A percentile compares a stretch with the other conserved stretches of the same genome.
These are phyloP conservation scores for Schlechtendalia chinensis DNA, from an alignment of 1,140 invertebrate species.

Conservation along the genomic window DNA sequence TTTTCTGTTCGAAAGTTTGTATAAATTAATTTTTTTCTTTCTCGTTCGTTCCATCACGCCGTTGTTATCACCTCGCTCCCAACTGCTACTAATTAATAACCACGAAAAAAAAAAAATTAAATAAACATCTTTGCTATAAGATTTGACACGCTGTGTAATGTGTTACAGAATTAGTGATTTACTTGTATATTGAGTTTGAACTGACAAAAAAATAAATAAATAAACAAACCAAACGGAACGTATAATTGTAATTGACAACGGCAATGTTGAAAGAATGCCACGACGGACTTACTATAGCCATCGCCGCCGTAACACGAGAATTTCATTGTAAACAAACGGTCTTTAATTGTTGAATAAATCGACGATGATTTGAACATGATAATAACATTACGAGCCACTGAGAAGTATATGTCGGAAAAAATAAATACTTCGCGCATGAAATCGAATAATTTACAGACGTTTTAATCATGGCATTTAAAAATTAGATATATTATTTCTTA, in stretches of 20 bases:
- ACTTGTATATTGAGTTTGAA: neutral
- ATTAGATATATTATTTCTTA: neutral
- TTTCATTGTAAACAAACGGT: neutral
- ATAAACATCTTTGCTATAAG: too few relatives aligned
- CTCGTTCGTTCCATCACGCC: neutral
- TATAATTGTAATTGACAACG: neutral
- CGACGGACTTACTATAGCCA: neutral
- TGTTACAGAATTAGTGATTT: neutral
- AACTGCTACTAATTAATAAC: neutral
- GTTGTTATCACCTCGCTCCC: neutral
- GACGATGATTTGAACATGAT: neutral
- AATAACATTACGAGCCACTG: neutral
- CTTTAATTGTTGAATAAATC: slow-evolving; percentile 5
- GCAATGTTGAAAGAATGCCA: neutral
- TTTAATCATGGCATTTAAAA: neutral
- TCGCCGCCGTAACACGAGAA: neutral
- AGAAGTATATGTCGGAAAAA: too few relatives aligned
- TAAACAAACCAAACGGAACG: too few relatives aligned
- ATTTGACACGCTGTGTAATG: too few relatives aligned
- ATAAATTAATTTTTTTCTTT: neutral
- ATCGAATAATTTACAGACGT: neutral
- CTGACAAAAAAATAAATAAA: neutral
- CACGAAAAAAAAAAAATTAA: neutral
- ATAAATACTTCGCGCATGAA: neutral
- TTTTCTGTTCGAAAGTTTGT: neutral